Base-by-base conservation (phyloP, 2,113 vertebrate genomes). In the Daphoenositta chrysoptera region DNA sequence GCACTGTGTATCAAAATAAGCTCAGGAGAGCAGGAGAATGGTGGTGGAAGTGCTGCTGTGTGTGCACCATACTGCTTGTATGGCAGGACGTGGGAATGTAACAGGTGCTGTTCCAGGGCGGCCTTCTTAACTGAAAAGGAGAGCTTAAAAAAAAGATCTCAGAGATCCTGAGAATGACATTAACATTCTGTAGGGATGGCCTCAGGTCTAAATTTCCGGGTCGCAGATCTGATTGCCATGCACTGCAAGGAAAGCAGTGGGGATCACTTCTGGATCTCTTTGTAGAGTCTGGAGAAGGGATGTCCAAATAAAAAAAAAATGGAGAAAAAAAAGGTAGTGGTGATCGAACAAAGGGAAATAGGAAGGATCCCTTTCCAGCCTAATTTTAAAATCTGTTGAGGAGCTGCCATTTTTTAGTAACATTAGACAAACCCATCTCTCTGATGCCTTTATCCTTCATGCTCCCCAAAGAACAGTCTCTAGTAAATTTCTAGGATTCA, bases 81-180 rank as follows among this genome's bases (percentile, higher is more conserved):
- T 61, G 48, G 30, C 2, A 10, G 12, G 66, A 47, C 7, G 4
- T 4, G 16, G 30, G 27, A 73, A 37, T 4, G 20, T 8, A 58
- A 21, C 3, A 16, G 8, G 6, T 50, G 19, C 12, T 57, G 35
- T 19, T 33, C 22, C 10, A 79, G 20, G 17, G 10, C 1, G 0
- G 10, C 39, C 1, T 2, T 45, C 20, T 61, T 28, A 72, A 15
- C 27, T 1, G 5, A 53, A 84, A 65, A 72, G 20, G 9, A 72
- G 31, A 37, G 24, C 37, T 58, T 44, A 72, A 7, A 47, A 64
- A 57, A 26, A 81, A 11, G 2, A n/a, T n/a, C n/a, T n/a, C n/a
- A 2, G 1, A 33, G 24, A 50, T 45, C 27, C 30, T 60, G 45
- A 47, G 53, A 64, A 72, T 22, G 7, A 16, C 26, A 39, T 39